Evolutionary conservation across 2,888 invertebrate genomes (phyloP), one percentile per base, ranked within the genome.

Genomic region (Scaptomyza caliginosa): DNA sequence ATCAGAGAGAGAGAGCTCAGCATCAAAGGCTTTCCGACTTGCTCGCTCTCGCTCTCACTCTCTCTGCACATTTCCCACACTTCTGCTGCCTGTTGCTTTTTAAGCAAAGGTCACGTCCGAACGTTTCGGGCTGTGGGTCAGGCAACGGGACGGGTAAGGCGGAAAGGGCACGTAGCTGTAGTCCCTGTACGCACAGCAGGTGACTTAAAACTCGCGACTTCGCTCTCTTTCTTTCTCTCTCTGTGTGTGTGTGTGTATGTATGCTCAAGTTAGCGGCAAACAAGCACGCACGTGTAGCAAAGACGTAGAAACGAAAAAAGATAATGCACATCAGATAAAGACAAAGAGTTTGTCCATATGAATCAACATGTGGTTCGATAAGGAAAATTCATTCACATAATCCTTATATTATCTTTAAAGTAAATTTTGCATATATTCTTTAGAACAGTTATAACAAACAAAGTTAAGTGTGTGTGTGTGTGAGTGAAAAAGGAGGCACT

Each of bases 161-260:
- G 51, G 30, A 28, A 62, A 52, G 50, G 38, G 50, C 68, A 72
- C 71, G 71, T 67, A 67, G 13, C 43, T 28, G 19, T n/a, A 38
- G 28, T 34, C 19, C 52, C 45, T 28, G 16, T 28, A 36, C 49
- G 42, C 68, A 8, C 68, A 68, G 68, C 69, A 64, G 69, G 69
- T 43, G 58, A 34, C 23, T 7, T 3, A 13, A 13, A 10, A 6
- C 45, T 19, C 10, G 21, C 46, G 3, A 13, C 21, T 32, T 21
- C 5, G 23, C 24, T 26, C 23, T 43, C 16, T 19, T 5, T 19
- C 11, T 46, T 11, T 19, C 5, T 13, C 4, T 26, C 1, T 36
- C 6, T 17, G 8, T 23, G 4, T 4, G 3, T 23, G 13, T 46
- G 3, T 39, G 11, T 30, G 11, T 59, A 21, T 24, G 45, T 30